These are phyloP conservation scores for Muschampia plurimacula DNA, from an alignment of 2,888 invertebrate species.

Conservation along the genomic window DNA sequence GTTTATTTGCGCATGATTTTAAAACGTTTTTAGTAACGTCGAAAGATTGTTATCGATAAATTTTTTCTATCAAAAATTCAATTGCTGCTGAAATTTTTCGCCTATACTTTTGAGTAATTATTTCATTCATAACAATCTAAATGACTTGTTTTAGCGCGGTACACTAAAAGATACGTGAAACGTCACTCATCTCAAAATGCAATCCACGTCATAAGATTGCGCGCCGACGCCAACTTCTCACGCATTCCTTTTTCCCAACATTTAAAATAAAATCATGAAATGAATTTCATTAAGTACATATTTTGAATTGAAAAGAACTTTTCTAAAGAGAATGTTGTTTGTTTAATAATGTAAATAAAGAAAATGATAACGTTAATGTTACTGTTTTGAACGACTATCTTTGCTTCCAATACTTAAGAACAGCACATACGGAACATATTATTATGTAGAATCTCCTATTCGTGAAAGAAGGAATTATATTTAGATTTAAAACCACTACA, in stretches of 20 bases:
- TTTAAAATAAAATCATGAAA: background rate
- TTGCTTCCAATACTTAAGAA: too few species aligned
- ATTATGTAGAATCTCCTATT: too few species aligned
- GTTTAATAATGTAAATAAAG: too few species aligned
- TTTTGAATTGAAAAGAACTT: background rate
- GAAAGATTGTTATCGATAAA: background rate
- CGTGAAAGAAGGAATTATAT: too few species aligned
- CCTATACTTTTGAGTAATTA: background rate
- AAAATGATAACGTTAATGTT: too few species aligned
- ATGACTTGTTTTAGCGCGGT: conserved; percentile 12
- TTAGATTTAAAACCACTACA: too few species aligned
- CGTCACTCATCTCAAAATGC: conserved; percentile 23
- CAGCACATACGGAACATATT: too few species aligned
- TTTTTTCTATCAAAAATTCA: background rate
- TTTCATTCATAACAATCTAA: conserved; percentile 8
- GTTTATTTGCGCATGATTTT: conserved; percentile 4
- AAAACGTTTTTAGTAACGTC: background rate
- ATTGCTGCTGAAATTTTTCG: background rate
- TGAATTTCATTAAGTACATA: background rate
- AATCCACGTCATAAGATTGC: conserved; percentile 14
- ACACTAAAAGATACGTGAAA: background rate
- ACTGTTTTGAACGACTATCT: too few species aligned
- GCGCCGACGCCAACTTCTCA: conserved; percentile 30
- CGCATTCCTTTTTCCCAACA: background rate
- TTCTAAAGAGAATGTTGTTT: too few species aligned